Conservation (phyloP, 2,797 vertebrate genomes). For the Emys orbicularis region DNA sequence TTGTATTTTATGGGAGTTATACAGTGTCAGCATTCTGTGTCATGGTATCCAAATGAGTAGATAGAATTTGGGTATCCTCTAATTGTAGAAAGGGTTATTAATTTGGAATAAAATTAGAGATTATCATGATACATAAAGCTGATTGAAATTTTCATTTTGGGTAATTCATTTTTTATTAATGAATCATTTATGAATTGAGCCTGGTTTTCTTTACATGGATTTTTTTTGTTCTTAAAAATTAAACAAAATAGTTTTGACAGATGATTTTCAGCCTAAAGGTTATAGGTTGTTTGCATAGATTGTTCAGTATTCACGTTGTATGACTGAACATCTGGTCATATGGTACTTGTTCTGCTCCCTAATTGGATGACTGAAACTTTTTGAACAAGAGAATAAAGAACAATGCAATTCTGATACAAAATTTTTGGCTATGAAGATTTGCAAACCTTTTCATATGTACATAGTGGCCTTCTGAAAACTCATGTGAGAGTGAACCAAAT, state of each 20-base stretch:
- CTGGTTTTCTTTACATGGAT: background rate
- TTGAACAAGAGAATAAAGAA: background rate
- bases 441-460: background rate
- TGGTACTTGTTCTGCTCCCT: background rate
- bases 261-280: background rate
- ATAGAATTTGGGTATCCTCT: background rate
- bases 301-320: background rate
- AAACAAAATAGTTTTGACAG: background rate
- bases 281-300: background rate
- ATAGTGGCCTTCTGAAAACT: background rate
- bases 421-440: background rate
- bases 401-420: background rate
- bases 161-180: background rate
- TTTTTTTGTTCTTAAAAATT: background rate
- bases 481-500: background rate
- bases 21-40: background rate
- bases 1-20: too few species aligned
- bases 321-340: background rate
- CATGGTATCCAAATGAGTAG: background rate
- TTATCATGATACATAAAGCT: background rate
- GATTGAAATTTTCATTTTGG: background rate
- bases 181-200: background rate
- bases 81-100: background rate
- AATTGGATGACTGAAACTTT: background rate
- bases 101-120: background rate